Percentiles rank a stretch among this genome's conserved stretches.
Evolutionary conservation across 2,113 vertebrate species (phyloP).

Genomic region (Brachyhypopomus occidentalis): DNA sequence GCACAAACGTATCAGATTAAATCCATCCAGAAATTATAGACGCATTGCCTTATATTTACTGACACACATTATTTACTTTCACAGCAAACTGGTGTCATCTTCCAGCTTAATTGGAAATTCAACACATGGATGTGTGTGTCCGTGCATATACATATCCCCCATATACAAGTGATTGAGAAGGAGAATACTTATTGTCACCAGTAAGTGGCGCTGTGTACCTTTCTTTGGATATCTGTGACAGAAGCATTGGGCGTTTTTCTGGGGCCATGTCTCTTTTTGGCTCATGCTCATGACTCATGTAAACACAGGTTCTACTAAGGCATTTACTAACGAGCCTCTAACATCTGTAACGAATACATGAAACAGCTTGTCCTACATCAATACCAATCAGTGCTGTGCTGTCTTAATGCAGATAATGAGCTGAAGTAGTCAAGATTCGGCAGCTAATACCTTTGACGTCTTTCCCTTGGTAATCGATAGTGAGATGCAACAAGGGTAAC

Average conservation of each 20-base stretch:
- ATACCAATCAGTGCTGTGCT: neutral
- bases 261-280: no score
- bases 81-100: no score
- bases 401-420: no score
- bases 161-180: neutral
- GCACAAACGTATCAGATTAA: slow-evolving; percentile 26
- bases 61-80: no score
- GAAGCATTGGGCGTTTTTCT: neutral
- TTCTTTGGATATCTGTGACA: neutral
- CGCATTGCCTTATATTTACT: no score
- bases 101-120: no score
- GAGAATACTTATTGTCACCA: neutral
- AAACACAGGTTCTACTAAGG: neutral
- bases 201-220: slow-evolving; percentile 6
- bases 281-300: no score
- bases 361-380: neutral
- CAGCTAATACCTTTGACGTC: slow-evolving; percentile 84
- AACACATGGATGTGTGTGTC: neutral
- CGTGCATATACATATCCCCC: neutral
- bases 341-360: neutral
- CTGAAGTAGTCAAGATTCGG: no score
- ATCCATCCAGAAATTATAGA: no score
- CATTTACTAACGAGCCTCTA: neutral
- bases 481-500: slow-evolving; percentile 92
- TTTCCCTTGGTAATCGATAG: slow-evolving; percentile 92